A percentile compares a stretch with the other conserved stretches of the same genome.
Conservation (phyloP, 2,888 invertebrate genomes). For the Marasmarcha lunaedactyla region DNA sequence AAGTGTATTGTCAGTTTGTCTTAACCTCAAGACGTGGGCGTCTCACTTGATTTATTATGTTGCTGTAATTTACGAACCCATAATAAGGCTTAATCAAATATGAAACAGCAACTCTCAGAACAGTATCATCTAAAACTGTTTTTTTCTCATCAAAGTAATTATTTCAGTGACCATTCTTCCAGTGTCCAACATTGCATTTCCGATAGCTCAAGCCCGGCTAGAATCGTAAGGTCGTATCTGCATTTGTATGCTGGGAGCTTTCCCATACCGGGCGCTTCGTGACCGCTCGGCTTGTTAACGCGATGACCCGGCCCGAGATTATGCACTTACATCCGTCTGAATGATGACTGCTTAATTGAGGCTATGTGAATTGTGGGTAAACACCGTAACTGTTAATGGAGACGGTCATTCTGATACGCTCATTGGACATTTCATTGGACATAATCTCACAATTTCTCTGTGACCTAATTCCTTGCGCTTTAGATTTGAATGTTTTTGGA, state of each 20-base stretch:
- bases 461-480: not conserved
- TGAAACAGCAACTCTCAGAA: too few relatives aligned
- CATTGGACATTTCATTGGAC: not conserved
- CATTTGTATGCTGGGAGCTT: slow-evolving; percentile 63
- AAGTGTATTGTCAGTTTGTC: slow-evolving; percentile 46
- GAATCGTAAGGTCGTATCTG: slow-evolving; percentile 35
- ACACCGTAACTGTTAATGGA: slow-evolving; percentile 1
- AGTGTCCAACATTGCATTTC: slow-evolving; percentile 7
- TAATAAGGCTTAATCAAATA: too few relatives aligned
- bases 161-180: too few relatives aligned
- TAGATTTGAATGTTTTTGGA: not conserved
- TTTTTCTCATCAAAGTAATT: too few relatives aligned
- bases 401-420: not conserved
- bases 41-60: slow-evolving; percentile 51
- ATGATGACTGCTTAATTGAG: slow-evolving; percentile 64
- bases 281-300: slow-evolving; percentile 63
- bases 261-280: slow-evolving; percentile 65
- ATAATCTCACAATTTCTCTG: too few relatives aligned
- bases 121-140: too few relatives aligned
- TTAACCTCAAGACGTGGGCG: slow-evolving; percentile 35
- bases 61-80: not conserved
- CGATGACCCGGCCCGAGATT: slow-evolving; percentile 60
- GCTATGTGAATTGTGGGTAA: slow-evolving; percentile 34
- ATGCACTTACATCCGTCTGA: slow-evolving; percentile 62
- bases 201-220: not conserved